phyloP scores from a whole-genome alignment of 2,888 invertebrate genomes.

The Mythimna vitellina region DNA sequence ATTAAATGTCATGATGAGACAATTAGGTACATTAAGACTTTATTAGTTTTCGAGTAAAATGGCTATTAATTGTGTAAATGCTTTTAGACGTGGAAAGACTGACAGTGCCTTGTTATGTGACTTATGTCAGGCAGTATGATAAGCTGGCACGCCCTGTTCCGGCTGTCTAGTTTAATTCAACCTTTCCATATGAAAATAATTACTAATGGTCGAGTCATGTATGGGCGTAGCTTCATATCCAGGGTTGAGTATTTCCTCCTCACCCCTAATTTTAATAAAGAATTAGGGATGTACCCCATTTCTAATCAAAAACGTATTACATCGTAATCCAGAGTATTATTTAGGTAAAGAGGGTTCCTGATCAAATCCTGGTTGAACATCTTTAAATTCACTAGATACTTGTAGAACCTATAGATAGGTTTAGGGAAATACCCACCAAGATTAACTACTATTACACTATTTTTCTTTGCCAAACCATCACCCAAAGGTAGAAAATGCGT shows the following conservation, averaged over 20 bases:
- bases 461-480: too few relatives aligned
- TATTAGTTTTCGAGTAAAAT: background rate
- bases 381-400: background rate
- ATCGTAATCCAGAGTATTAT: background rate
- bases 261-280: constrained; percentile 7
- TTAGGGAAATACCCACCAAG: background rate
- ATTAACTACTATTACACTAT: too few relatives aligned
- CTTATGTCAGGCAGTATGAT: constrained; percentile 9
- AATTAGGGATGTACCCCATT: constrained; percentile 13
- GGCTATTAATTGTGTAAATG: background rate
- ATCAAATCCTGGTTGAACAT: background rate
- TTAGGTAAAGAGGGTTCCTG: background rate
- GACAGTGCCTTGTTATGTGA: background rate
- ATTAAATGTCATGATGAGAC: background rate
- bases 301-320: constrained; percentile 24
- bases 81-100: constrained; percentile 7
- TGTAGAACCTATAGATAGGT: background rate
- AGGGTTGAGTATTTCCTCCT: background rate
- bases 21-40: background rate
- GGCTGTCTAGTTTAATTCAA: background rate
- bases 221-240: background rate
- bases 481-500: too few relatives aligned
- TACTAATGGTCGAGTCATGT: constrained; percentile 7
- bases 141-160: constrained; percentile 7
- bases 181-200: background rate